These are phyloP conservation scores for Melinaea marsaeus DNA, from an alignment of 2,888 invertebrate genomes.

Conservation along the genomic window DNA sequence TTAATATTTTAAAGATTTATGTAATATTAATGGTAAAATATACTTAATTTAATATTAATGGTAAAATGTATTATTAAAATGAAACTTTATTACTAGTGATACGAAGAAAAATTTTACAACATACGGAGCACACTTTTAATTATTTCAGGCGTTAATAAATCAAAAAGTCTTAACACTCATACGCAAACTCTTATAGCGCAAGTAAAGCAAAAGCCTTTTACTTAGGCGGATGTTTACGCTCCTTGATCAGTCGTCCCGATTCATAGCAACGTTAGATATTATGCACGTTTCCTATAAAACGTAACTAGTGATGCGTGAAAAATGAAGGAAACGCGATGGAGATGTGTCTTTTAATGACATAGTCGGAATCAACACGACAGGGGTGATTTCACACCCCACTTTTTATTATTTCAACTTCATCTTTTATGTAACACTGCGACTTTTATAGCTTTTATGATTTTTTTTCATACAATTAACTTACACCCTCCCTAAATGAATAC, in stretches of 20 bases:
- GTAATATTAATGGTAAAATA: background rate
- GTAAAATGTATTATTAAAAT: no score
- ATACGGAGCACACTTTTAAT: conserved; percentile 7
- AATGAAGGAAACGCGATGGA: conserved; percentile 41
- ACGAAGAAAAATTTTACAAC: background rate
- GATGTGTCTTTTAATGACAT: conserved; percentile 52
- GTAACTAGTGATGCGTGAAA: conserved; percentile 52
- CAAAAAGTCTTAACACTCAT: conserved; percentile 15
- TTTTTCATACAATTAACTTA: conserved; percentile 67
- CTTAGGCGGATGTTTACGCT: conserved; percentile 24
- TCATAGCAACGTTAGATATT: conserved; percentile 27
- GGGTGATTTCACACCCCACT: conserved; percentile 50
- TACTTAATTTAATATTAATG: background rate
- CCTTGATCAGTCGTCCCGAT: conserved; percentile 27
- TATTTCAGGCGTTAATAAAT: conserved; percentile 21
- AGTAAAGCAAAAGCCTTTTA: conserved; percentile 22
- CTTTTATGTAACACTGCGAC: conserved; percentile 65
- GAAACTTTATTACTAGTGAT: background rate
- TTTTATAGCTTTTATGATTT: conserved; percentile 69
- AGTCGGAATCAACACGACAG: conserved; percentile 44
- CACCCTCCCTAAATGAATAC: conserved; percentile 51
- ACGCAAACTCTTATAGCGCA: conserved; percentile 9
- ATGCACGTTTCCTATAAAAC: conserved; percentile 40
- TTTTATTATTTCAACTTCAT: conserved; percentile 68
- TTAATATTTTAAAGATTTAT: no score